Evolutionary conservation across 64 coral and sea anemone genomes (phyloP).

Genomic region (Montipora capricornis): DNA sequence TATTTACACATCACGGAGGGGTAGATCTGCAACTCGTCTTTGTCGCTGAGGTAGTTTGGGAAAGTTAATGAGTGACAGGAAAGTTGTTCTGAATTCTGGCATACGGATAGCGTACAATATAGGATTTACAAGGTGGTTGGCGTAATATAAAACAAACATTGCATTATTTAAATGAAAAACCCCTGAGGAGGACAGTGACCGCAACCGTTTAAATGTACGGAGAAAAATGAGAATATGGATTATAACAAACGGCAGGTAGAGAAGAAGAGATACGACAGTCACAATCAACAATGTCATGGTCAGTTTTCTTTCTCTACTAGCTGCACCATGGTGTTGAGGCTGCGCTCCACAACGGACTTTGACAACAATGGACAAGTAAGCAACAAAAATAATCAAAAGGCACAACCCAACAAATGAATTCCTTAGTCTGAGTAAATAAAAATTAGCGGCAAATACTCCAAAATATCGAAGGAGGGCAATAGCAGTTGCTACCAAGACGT

Average conservation of each 20-base stretch:
- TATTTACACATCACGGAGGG: too few relatives aligned
- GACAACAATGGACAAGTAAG: not conserved
- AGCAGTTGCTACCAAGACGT: not conserved
- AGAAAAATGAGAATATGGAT: not conserved
- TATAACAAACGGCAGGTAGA: not conserved
- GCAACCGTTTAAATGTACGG: too few relatives aligned
- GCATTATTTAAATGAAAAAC: not conserved
- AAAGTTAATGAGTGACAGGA: not conserved
- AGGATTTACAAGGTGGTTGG: slow-evolving; percentile 1
- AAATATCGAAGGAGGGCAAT: not conserved
- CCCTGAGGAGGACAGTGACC: not conserved
- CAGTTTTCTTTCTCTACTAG: not conserved
- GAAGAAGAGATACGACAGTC: not conserved
- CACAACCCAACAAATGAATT: not conserved
- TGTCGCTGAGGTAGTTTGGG: not conserved
- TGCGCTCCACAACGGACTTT: not conserved
- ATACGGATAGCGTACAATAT: not conserved
- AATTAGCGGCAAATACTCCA: not conserved
- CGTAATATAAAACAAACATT: not conserved
- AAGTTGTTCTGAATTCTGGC: not conserved
- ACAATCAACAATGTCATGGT: not conserved
- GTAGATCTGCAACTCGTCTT: not conserved
- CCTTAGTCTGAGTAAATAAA: not conserved
- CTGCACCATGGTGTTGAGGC: too few relatives aligned
- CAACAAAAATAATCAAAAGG: not conserved